Conservation (phyloP, 2,113 vertebrate species). For the Hystrix cristata region DNA sequence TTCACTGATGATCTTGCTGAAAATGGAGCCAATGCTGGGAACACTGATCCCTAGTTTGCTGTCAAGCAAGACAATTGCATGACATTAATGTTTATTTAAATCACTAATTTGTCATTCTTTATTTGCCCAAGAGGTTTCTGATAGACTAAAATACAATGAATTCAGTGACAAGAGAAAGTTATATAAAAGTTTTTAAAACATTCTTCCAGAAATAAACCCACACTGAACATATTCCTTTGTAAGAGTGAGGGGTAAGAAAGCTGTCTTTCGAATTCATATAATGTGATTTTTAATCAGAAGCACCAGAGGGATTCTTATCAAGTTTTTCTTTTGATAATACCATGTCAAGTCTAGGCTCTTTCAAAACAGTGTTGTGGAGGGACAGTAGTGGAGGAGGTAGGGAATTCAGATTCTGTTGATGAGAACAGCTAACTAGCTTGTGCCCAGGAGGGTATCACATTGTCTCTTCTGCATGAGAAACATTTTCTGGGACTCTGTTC, state of each 20-base stretch:
- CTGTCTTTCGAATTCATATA: not conserved
- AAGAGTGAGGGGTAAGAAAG: not conserved
- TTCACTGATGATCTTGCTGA: not conserved
- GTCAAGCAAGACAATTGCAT: not conserved
- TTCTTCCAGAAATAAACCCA: not conserved
- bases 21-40: not conserved
- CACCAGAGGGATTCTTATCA: not conserved
- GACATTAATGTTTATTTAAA: not conserved
- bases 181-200: not conserved
- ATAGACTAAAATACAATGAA: not conserved
- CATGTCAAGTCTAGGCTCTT: not conserved
- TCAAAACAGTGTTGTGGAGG: not conserved
- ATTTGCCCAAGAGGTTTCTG: not conserved
- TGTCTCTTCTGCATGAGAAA: not conserved
- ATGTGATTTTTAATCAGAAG: not conserved
- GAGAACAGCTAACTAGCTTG: not conserved
- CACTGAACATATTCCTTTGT: not conserved
- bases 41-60: not conserved
- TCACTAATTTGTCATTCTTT: not conserved
- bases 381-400: fast-evolving
- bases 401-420: not conserved
- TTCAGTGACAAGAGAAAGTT: not conserved
- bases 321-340: not conserved
- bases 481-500: not conserved
- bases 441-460: not conserved